Percentiles rank a stretch among this genome's conserved stretches.
phyloP scores from a whole-genome alignment of 2,113 vertebrate genomes.

The Lucifuga dentata region DNA sequence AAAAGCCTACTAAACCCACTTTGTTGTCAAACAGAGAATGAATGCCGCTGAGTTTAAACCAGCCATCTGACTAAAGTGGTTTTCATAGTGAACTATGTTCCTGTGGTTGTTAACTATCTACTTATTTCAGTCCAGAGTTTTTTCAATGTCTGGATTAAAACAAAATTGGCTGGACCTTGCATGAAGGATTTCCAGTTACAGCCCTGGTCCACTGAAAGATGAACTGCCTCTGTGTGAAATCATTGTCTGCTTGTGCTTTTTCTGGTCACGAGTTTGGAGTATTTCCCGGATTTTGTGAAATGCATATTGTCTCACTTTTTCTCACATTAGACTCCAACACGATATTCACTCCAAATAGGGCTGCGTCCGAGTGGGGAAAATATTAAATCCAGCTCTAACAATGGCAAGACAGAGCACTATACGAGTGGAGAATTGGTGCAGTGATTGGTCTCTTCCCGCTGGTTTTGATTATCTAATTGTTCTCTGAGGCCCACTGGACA shows the following conservation, averaged over 20 bases:
- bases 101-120: background rate
- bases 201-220: background rate
- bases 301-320: background rate
- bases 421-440: background rate
- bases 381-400: background rate
- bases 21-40: no score
- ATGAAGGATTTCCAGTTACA: background rate
- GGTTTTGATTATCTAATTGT: background rate
- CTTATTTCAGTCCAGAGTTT: background rate
- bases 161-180: background rate
- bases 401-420: background rate
- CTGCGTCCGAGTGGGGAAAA: background rate
- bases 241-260: background rate
- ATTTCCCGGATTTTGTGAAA: background rate
- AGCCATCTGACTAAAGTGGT: background rate
- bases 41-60: no score
- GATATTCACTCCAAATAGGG: conserved; percentile 19
- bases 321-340: background rate
- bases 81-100: background rate
- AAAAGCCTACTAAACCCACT: no score
- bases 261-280: background rate
- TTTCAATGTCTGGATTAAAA: background rate
- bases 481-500: conserved; percentile 1
- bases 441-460: background rate
- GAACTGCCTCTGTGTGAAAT: background rate